Evolutionary conservation across 1,140 invertebrate species (phyloP).

Genomic region (Colletes latitarsis): DNA sequence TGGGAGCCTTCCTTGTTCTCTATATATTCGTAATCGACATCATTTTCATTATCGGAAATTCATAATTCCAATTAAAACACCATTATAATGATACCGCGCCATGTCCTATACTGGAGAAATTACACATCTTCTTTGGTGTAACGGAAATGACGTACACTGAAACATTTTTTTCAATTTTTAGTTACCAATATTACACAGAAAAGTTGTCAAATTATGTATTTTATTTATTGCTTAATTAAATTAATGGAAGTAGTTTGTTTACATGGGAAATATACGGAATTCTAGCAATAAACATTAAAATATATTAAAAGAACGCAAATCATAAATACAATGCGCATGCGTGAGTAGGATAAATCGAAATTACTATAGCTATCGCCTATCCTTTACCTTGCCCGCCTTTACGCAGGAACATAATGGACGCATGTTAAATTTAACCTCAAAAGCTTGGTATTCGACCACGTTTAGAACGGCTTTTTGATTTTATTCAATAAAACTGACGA

Average conservation of each 20-base stretch:
- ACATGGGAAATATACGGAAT: neutral
- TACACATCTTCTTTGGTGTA: neutral
- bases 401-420: neutral
- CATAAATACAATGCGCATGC: conserved; percentile 6
- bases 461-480: neutral
- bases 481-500: neutral
- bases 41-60: too few species aligned
- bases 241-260: neutral
- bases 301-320: neutral
- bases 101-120: too few species aligned
- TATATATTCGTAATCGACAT: too few species aligned
- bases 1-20: too few species aligned
- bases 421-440: conserved; percentile 28
- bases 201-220: neutral
- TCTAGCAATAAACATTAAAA: neutral
- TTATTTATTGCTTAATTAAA: neutral
- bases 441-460: neutral
- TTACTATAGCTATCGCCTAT: neutral
- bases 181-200: neutral
- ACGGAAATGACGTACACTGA: conserved; percentile 17
- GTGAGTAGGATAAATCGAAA: neutral
- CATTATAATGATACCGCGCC: too few species aligned
- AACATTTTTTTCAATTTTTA: neutral
- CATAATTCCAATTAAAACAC: too few species aligned
- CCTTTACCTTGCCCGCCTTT: neutral